Evolutionary conservation across 2,797 vertebrate species (phyloP), one percentile per base, ranked within the genome.

Genomic region (Pipistrellus pygmaeus): DNA sequence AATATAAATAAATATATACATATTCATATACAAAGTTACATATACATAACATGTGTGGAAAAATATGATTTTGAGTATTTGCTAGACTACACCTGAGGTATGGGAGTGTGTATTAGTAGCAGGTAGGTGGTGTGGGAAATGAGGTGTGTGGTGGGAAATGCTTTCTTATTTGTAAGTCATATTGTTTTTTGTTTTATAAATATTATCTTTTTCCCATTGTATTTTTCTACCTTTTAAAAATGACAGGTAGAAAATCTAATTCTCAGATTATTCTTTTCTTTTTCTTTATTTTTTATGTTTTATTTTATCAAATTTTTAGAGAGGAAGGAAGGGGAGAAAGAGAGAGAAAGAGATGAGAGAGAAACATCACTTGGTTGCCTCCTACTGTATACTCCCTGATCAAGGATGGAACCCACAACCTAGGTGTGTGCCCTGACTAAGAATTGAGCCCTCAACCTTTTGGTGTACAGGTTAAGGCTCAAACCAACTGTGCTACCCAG

Each of bases 141-240:
- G 62, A 88, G n/a, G 7, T 46, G 6, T 64, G 10, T 57, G 18
- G 18, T 6, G 13, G 20, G 35, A 17, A 77, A 48, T 18, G 4
- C 44, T 64, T 77, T n/a, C 11, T 44, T 51, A 60, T 35, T 32
- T 90, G 10, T 85, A 90, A 75, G 15, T 69, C 41, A 30, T 44
- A 51, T 55, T 68, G 13, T 41, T 84, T 90, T 64, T 76, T 12
- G 5, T 72, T 86, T 82, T 69, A 0, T 46, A 75, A 76, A 46
- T 87, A 76, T 25, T 73, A 64, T 3, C 44, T 30, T 68, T 82
- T 66, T 2, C 46, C 7, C 46, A 64, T 18, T 80, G 1, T 21
- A 44, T 32, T 87, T 93, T 93, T 92, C 15, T 80, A 69, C 23
- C 23, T 84, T 90, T 96, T 62, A 13, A 27, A 27, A 30, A 60